These are phyloP conservation scores for Caenorhabditis brenneri DNA, from an alignment of 1,140 invertebrate genomes.

Conservation along the genomic window DNA sequence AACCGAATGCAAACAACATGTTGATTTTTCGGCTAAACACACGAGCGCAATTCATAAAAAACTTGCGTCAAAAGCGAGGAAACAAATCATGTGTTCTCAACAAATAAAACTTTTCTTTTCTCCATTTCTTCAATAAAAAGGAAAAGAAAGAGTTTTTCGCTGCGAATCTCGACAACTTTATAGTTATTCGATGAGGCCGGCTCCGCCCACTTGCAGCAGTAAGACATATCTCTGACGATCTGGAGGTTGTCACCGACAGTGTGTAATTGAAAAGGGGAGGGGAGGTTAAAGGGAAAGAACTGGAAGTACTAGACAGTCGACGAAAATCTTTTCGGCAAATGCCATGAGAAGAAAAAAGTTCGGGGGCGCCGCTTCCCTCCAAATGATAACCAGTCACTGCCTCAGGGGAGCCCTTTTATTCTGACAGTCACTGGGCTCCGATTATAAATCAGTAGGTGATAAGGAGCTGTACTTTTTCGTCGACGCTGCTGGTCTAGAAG, in stretches of 20 bases:
- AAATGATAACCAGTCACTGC: neutral
- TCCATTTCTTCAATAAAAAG: too few species aligned
- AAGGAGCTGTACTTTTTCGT: slow-evolving; percentile 18
- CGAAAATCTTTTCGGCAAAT: slow-evolving; percentile 24
- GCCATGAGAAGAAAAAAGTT: neutral
- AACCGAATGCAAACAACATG: too few species aligned
- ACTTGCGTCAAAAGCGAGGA: too few species aligned
- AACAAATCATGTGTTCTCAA: too few species aligned
- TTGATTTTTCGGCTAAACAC: too few species aligned
- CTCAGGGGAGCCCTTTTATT: neutral
- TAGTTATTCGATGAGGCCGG: neutral
- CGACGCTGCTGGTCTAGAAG: too few species aligned
- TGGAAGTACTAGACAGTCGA: neutral
- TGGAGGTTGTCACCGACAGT: slow-evolving; percentile 22
- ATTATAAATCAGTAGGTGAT: neutral
- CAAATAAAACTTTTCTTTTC: too few species aligned
- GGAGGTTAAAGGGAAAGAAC: neutral
- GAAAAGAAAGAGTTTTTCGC: neutral
- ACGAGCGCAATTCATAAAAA: too few species aligned
- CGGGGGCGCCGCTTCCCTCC: neutral
- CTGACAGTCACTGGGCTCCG: neutral
- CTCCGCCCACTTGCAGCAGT: slow-evolving; percentile 18
- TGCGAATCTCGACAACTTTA: neutral
- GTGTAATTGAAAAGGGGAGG: neutral
- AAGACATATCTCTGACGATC: slow-evolving; percentile 38